phyloP scores from a whole-genome alignment of 2,113 vertebrate species.

The Argyrosomus japonicus region DNA sequence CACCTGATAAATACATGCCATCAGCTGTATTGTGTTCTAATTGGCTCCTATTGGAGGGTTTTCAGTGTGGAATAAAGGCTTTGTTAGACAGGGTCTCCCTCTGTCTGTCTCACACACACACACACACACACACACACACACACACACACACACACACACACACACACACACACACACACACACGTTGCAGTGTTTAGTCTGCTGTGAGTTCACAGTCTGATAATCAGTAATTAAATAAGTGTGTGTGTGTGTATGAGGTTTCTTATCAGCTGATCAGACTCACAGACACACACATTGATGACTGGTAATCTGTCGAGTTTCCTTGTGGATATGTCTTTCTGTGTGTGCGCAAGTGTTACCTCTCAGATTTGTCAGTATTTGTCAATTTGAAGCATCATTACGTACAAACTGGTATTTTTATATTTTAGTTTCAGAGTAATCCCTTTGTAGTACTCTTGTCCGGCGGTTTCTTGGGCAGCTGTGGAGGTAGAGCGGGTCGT shows the following conservation, averaged over 20 bases:
- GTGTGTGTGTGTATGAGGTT: background rate
- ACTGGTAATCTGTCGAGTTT: background rate
- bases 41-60: conserved; percentile 33
- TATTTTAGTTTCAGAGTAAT: too few relatives aligned
- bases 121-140: background rate
- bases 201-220: conserved; percentile 43
- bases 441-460: too few relatives aligned
- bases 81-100: conserved; percentile 6
- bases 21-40: conserved; percentile 36
- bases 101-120: background rate
- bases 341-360: background rate
- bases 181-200: conserved; percentile 14
- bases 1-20: conserved; percentile 22
- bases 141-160: background rate
- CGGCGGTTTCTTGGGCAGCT: too few relatives aligned
- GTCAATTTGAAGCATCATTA: too few relatives aligned
- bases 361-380: too few relatives aligned
- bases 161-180: conserved; percentile 4
- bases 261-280: conserved; percentile 15
- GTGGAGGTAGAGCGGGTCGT: too few relatives aligned
- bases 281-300: conserved; percentile 6
- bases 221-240: conserved; percentile 44
- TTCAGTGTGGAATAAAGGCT: conserved; percentile 16
- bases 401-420: too few relatives aligned
- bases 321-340: background rate